Conservation (phyloP, 2,888 invertebrate genomes). For the Melangyna quadrimaculata region DNA sequence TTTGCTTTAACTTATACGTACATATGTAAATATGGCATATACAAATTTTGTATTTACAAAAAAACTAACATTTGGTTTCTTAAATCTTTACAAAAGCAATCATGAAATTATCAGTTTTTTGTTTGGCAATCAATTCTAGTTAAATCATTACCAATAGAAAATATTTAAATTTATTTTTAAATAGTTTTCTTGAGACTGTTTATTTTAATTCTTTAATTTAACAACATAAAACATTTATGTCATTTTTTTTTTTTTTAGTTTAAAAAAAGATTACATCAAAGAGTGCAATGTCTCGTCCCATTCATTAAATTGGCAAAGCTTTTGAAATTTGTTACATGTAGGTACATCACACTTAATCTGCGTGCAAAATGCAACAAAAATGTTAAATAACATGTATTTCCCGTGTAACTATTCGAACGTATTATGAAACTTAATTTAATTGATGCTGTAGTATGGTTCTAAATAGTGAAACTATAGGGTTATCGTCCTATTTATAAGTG, state of each 20-base stretch:
- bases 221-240: background rate
- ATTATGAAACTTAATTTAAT: no score
- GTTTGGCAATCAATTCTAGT: background rate
- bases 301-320: slow-evolving; percentile 6
- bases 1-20: no score
- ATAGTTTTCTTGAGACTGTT: slow-evolving; percentile 13
- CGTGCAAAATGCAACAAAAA: slow-evolving; percentile 36
- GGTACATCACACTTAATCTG: slow-evolving; percentile 35
- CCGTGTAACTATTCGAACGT: background rate
- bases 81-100: background rate
- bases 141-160: background rate
- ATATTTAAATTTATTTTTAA: background rate
- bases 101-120: background rate
- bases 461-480: no score
- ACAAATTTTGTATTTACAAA: no score
- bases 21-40: no score
- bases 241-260: background rate
- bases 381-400: background rate
- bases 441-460: background rate
- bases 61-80: background rate
- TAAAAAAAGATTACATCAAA: slow-evolving; percentile 5
- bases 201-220: slow-evolving; percentile 21
- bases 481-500: no score
- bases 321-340: background rate
- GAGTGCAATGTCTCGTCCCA: slow-evolving; percentile 37